Conservation (phyloP, 2,113 vertebrate genomes). For the Ahaetulla prasina region DNA sequence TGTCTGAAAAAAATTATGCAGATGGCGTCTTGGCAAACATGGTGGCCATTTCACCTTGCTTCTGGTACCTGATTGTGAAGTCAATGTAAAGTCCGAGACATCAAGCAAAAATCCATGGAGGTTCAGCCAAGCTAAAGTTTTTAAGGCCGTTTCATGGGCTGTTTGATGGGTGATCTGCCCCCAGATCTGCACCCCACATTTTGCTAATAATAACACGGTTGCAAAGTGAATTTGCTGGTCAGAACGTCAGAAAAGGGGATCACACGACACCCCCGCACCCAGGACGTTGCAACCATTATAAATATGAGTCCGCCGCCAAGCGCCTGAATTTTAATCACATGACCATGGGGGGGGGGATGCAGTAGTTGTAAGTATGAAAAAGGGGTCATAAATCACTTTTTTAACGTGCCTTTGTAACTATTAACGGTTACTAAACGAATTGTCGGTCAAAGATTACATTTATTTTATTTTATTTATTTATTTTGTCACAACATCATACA, state of each 20-base stretch:
- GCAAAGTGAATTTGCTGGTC: not conserved
- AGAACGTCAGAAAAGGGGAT: not conserved
- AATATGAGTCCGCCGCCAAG: not conserved
- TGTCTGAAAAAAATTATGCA: not conserved
- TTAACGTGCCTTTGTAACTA: no score
- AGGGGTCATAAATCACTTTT: not conserved
- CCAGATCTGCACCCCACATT: not conserved
- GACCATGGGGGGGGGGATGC: no score
- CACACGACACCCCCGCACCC: no score
- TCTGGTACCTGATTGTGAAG: not conserved
- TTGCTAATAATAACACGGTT: not conserved
- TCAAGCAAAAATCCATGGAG: not conserved
- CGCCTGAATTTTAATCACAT: not conserved
- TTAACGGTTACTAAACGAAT: not conserved
- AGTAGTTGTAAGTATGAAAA: no score
- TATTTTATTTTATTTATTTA: no score
- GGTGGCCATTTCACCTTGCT: not conserved
- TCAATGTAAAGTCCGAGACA: not conserved
- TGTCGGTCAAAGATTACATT: not conserved
- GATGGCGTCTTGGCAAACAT: not conserved
- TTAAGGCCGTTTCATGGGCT: not conserved
- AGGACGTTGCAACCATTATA: not conserved
- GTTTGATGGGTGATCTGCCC: not conserved
- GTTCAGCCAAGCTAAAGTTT: not conserved
- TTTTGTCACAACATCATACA: no score